Percentiles rank a stretch among this genome's conserved stretches.
These are phyloP conservation scores for Eleginops maclovinus DNA, from an alignment of 2,113 vertebrate species.

Conservation along the genomic window DNA sequence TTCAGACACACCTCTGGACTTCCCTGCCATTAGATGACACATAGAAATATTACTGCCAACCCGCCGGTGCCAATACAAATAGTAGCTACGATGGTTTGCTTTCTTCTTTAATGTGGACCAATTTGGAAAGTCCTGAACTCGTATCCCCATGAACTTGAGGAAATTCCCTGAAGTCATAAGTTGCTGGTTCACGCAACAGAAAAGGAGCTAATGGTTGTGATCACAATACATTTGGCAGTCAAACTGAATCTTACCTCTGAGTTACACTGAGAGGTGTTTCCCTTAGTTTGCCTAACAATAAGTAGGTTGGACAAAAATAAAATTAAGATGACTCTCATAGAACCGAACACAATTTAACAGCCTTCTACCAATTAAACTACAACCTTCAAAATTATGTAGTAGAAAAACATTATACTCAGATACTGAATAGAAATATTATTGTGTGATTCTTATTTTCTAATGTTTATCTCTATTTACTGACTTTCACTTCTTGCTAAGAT, in stretches of 20 bases:
- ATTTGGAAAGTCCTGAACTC: constrained; percentile 51
- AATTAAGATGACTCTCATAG: not conserved
- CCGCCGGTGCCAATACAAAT: constrained; percentile 32
- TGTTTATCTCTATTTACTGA: too few species aligned
- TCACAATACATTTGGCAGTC: constrained; percentile 3
- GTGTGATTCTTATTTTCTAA: too few species aligned
- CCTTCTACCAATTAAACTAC: too few species aligned
- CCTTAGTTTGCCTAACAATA: not conserved
- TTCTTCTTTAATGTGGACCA: constrained; percentile 50
- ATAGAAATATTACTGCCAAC: constrained; percentile 27
- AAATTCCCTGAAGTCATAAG: constrained; percentile 43
- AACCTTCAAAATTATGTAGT: too few species aligned
- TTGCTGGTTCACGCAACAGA: constrained; percentile 17
- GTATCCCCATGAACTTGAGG: constrained; percentile 30
- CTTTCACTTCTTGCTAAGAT: too few species aligned
- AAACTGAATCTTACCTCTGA: not conserved
- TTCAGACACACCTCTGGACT: constrained; percentile 9
- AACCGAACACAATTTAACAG: not conserved
- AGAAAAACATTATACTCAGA: too few species aligned
- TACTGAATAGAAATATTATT: too few species aligned
- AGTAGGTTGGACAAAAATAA: not conserved
- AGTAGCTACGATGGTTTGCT: constrained; percentile 16
- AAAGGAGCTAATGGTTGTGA: not conserved
- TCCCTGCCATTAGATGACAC: constrained; percentile 30
- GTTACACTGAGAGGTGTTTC: not conserved